phyloP scores from a whole-genome alignment of 2,797 vertebrate genomes.

The Gadopsis bispinosus region DNA sequence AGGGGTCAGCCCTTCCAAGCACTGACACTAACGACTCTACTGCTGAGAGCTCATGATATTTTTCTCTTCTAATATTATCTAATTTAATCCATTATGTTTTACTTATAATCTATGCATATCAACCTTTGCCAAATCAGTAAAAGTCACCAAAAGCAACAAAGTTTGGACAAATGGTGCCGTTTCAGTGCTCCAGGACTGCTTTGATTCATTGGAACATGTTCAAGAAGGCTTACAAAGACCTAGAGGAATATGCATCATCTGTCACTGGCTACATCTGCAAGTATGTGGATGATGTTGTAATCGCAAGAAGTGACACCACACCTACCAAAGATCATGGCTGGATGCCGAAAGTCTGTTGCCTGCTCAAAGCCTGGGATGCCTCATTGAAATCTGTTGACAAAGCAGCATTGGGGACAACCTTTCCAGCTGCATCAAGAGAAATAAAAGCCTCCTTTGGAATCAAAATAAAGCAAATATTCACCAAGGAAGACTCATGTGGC shows the following conservation, averaged over 20 bases:
- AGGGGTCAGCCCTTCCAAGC: not conserved
- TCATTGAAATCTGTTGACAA: conserved; percentile 5
- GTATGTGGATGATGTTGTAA: conserved; percentile 5
- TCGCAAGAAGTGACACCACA: not conserved
- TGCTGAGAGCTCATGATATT: not conserved
- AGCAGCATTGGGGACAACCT: not conserved
- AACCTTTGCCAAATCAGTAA: not conserved
- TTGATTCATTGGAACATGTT: conserved; percentile 25
- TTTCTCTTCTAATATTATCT: not conserved
- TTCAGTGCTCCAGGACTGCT: not conserved
- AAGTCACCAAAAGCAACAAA: not conserved
- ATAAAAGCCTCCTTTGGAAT: not conserved
- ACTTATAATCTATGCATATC: not conserved
- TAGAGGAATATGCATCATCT: conserved; percentile 11
- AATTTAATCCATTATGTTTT: not conserved
- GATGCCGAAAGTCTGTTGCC: not conserved
- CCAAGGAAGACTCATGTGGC: not conserved
- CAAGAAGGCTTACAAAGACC: not conserved
- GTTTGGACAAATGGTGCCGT: not conserved
- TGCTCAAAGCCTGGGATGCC: not conserved
- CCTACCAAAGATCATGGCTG: not conserved
- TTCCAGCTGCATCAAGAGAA: not conserved
- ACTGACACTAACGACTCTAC: not conserved
- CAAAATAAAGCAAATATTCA: not conserved
- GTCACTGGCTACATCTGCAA: conserved; percentile 2